A percentile compares a stretch with the other conserved stretches of the same genome.
phyloP scores from a whole-genome alignment of 1,140 invertebrate species.

The Drosophila tsacasi region DNA sequence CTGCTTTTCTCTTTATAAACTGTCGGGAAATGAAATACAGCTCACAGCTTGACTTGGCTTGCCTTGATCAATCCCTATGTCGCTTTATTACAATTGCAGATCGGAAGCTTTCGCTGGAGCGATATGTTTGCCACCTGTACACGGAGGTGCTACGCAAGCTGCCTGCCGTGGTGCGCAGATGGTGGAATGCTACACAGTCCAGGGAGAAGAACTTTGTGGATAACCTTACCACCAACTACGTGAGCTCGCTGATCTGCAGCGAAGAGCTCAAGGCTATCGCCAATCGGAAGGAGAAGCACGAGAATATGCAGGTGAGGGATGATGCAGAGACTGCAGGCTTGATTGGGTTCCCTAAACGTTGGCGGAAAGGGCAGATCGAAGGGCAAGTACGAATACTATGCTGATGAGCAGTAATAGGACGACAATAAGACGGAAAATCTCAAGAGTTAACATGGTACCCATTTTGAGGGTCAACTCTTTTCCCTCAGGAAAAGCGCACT shows the following conservation, averaged over 20 bases:
- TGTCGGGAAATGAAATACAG: constrained; percentile 16
- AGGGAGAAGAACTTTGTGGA: constrained; percentile 90
- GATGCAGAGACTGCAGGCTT: not conserved
- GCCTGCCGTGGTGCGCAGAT: constrained; percentile 92
- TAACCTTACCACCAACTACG: constrained; percentile 90
- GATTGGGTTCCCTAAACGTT: not conserved
- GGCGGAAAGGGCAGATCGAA: constrained; percentile 39
- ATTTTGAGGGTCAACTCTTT: not conserved
- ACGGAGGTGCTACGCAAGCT: constrained; percentile 88
- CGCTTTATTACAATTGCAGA: constrained; percentile 44
- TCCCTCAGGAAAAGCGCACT: not conserved
- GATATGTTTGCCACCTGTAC: constrained; percentile 90
- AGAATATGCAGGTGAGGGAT: constrained; percentile 89
- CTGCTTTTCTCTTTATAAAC: not conserved
- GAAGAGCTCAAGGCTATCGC: constrained; percentile 89
- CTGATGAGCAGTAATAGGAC: constrained; percentile 51
- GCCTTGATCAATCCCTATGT: constrained; percentile 1
- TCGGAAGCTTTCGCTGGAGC: constrained; percentile 85
- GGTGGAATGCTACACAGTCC: constrained; percentile 91
- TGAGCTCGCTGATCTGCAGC: constrained; percentile 90
- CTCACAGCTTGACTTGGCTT: constrained; percentile 17
- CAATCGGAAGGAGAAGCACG: constrained; percentile 86
- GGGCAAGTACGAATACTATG: constrained; percentile 34
- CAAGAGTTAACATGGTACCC: constrained; percentile 48
- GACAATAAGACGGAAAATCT: constrained; percentile 60